These are phyloP conservation scores for Podarcis muralis DNA, from an alignment of 2,113 vertebrate genomes.

Conservation along the genomic window DNA sequence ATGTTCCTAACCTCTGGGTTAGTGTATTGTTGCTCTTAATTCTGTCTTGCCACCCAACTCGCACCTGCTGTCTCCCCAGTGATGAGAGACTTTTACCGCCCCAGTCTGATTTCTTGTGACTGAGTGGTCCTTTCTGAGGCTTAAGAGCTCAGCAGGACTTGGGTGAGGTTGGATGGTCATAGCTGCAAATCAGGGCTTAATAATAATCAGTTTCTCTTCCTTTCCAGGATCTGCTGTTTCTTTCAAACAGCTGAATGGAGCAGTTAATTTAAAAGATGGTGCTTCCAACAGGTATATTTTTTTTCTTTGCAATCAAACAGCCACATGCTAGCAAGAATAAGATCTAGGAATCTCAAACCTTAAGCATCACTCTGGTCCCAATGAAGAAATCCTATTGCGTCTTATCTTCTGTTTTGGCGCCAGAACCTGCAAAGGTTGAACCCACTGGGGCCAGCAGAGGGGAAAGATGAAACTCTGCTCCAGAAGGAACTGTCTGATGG, in stretches of 20 bases:
- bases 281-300: not conserved
- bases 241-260: not conserved
- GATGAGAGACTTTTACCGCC: constrained; percentile 70
- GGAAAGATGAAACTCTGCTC: constrained; percentile 76
- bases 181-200: not conserved
- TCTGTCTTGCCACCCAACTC: not conserved
- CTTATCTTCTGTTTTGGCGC: constrained; percentile 72
- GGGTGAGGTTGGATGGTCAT: not conserved
- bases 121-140: constrained; percentile 63
- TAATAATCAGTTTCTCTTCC: not conserved
- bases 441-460: constrained; percentile 79
- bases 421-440: constrained; percentile 88
- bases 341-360: not conserved
- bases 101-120: constrained; percentile 69
- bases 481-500: constrained; percentile 84
- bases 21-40: not conserved
- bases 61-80: not conserved
- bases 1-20: not conserved
- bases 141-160: not conserved
- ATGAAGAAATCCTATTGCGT: constrained; percentile 74
- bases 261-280: too few species aligned
- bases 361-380: constrained; percentile 29
- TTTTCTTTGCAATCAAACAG: rapidly evolving
- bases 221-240: not conserved
- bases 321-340: too few species aligned